Conservation (phyloP, 2,113 vertebrate species). For the Apeltes quadracus region DNA sequence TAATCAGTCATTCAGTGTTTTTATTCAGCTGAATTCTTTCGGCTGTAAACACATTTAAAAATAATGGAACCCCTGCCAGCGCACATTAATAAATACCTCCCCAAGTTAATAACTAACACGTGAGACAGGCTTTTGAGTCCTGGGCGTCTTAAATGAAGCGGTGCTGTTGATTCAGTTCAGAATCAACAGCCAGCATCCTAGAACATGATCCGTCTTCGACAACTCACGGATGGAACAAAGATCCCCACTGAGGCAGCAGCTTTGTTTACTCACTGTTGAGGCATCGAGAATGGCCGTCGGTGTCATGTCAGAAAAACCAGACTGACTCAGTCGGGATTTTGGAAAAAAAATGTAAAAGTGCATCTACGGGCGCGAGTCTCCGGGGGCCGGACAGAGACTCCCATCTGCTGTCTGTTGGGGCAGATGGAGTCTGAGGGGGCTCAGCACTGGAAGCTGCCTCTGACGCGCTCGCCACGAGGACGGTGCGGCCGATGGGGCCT, state of each 20-base stretch:
- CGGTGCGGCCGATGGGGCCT: conserved; percentile 6
- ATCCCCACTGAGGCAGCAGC: conserved; percentile 63
- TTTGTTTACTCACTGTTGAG: conserved; percentile 59
- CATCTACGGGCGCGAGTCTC: conserved; percentile 9
- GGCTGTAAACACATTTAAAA: not conserved
- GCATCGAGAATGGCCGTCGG: conserved; percentile 43
- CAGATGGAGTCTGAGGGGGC: conserved; percentile 39
- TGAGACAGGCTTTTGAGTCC: not conserved
- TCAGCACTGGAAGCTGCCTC: conserved; percentile 8
- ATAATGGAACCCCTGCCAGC: not conserved
- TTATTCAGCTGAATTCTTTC: not conserved
- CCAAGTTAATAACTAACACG: conserved; percentile 6
- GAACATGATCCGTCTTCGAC: conserved; percentile 18
- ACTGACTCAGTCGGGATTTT: not conserved
- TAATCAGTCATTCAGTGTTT: not conserved
- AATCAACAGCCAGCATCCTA: conserved; percentile 20
- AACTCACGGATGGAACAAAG: conserved; percentile 25
- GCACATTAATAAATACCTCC: not conserved
- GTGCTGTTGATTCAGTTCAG: conserved; percentile 22
- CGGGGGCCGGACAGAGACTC: conserved; percentile 37
- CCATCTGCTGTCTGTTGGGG: conserved; percentile 52
- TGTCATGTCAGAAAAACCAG: conserved; percentile 25
- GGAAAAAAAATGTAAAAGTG: not conserved
- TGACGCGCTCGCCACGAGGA: conserved; percentile 16
- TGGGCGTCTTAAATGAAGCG: conserved; percentile 38